Evolutionary conservation across 2,113 vertebrate species (phyloP).

Genomic region (Lethenteron reissneri): DNA sequence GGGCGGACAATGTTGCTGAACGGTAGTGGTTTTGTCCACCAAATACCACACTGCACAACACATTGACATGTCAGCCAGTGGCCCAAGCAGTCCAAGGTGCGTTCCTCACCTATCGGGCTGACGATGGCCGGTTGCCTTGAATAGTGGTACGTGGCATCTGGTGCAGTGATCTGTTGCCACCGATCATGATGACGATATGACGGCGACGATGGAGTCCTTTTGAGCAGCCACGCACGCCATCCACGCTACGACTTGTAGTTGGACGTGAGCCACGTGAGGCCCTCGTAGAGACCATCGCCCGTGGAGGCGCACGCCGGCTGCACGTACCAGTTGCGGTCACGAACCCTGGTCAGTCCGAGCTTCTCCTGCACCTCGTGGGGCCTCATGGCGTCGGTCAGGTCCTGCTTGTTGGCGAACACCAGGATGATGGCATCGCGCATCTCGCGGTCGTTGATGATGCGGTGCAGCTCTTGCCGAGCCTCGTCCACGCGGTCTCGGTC

Average conservation of each 20-base stretch:
- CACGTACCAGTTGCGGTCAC: slow-evolving; percentile 99
- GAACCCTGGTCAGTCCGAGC: slow-evolving; percentile 89
- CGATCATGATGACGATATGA: too few species aligned
- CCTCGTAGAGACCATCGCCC: slow-evolving; percentile 94
- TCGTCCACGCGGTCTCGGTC: slow-evolving; percentile 96
- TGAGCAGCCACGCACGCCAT: background rate
- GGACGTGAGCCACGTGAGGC: slow-evolving; percentile 97
- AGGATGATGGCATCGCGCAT: slow-evolving; percentile 99
- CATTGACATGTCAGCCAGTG: too few species aligned
- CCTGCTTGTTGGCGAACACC: slow-evolving; percentile 99
- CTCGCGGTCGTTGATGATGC: slow-evolving; percentile 96
- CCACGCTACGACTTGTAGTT: slow-evolving; percentile 99
- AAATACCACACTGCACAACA: too few species aligned
- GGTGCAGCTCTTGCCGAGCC: slow-evolving; percentile 89
- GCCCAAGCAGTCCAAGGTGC: too few species aligned
- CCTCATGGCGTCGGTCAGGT: slow-evolving; percentile 97
- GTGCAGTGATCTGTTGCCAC: too few species aligned
- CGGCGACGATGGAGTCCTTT: too few species aligned
- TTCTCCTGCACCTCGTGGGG: slow-evolving; percentile 98
- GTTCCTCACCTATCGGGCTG: too few species aligned
- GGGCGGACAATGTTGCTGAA: too few species aligned
- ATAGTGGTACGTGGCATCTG: too few species aligned
- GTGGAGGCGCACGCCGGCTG: slow-evolving; percentile 95
- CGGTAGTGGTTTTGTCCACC: too few species aligned
- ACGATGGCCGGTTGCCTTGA: too few species aligned